These are phyloP conservation scores for Pempheris klunzingeri DNA, from an alignment of 2,797 vertebrate genomes.

Conservation along the genomic window DNA sequence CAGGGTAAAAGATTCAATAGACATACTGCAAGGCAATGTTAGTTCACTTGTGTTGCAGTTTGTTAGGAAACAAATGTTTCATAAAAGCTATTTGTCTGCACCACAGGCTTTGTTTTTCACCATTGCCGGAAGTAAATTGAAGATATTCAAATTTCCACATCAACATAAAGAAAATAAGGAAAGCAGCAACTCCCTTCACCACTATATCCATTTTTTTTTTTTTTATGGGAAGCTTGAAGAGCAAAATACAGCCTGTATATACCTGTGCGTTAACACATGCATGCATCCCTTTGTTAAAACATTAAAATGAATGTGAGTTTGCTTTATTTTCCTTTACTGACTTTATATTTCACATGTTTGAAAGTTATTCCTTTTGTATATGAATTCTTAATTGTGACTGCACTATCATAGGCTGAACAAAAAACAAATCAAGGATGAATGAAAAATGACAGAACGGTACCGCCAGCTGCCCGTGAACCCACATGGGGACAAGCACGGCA, in stretches of 20 bases:
- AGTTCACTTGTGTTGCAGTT: slow-evolving; percentile 21
- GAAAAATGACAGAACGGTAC: background rate
- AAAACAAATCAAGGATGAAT: background rate
- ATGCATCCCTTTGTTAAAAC: background rate
- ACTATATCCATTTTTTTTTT: background rate
- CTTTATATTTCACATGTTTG: background rate
- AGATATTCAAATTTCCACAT: slow-evolving; percentile 14
- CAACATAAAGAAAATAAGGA: slow-evolving; percentile 1
- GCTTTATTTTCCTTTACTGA: background rate
- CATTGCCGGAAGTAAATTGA: slow-evolving; percentile 13
- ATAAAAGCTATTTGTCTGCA: slow-evolving; percentile 6
- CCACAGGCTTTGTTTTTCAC: slow-evolving; percentile 27
- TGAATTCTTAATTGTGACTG: background rate
- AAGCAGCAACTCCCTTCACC: background rate
- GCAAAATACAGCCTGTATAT: background rate
- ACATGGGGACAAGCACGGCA: slow-evolving; percentile 5
- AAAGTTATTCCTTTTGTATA: background rate
- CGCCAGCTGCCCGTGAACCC: slow-evolving; percentile 8
- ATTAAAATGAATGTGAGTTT: background rate
- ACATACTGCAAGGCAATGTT: slow-evolving; percentile 23
- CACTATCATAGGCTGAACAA: slow-evolving; percentile 1
- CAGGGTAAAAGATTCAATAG: slow-evolving; percentile 15
- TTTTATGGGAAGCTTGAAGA: too few species aligned
- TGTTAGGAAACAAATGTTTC: slow-evolving; percentile 20
- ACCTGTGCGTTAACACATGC: background rate